phyloP scores from a whole-genome alignment of 2,888 invertebrate genomes.

The Theretra japonica region DNA sequence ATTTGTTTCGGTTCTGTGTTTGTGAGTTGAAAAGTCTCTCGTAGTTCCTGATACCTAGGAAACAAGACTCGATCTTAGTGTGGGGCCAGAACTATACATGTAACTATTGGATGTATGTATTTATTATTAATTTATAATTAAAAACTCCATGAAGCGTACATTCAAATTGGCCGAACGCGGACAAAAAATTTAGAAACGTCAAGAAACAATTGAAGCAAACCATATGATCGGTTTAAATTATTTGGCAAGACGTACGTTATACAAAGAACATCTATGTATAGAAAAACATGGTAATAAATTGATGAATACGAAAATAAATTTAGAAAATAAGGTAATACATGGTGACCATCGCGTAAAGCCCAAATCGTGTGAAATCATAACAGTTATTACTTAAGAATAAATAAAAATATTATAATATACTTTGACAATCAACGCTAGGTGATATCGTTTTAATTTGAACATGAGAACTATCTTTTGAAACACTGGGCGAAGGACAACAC shows the following conservation, averaged over 20 bases:
- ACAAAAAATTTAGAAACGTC: constrained; percentile 70
- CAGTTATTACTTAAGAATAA: constrained; percentile 70
- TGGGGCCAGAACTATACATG: no score
- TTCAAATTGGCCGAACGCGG: constrained; percentile 29
- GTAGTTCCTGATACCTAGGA: no score
- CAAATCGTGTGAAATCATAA: constrained; percentile 63
- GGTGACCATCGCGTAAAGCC: constrained; percentile 51
- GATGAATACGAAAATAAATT: constrained; percentile 55
- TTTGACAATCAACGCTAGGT: constrained; percentile 64
- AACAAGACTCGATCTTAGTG: no score
- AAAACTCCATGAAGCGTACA: constrained; percentile 25
- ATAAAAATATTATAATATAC: constrained; percentile 53
- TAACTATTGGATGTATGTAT: no score
- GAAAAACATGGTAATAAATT: constrained; percentile 64
- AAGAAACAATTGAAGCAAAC: constrained; percentile 79
- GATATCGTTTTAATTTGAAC: constrained; percentile 54
- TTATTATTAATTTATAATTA: no score
- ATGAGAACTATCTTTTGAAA: constrained; percentile 63
- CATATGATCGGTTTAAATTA: constrained; percentile 80
- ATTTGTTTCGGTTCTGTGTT: no score
- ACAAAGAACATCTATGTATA: constrained; percentile 67
- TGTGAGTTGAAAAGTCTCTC: no score
- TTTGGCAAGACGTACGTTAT: constrained; percentile 77
- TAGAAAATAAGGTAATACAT: constrained; percentile 66
- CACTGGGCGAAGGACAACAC: constrained; percentile 40